These are phyloP conservation scores for Gerris lacustris DNA, from an alignment of 2,888 invertebrate species.

Conservation along the genomic window DNA sequence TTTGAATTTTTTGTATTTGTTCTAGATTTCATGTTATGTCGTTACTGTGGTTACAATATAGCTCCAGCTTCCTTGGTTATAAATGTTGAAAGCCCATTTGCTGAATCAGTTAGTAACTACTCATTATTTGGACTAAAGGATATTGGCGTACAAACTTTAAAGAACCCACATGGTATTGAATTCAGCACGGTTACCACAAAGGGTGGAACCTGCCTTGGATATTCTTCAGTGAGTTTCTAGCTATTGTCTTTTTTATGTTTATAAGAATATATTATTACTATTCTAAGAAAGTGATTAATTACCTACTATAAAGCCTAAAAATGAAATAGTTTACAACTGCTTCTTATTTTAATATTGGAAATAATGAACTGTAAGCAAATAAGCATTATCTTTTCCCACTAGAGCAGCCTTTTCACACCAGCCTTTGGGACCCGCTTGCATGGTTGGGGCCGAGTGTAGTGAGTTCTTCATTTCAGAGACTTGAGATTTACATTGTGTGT, in stretches of 20 bases:
- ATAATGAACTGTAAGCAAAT: no score
- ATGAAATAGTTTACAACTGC: no score
- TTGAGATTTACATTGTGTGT: no score
- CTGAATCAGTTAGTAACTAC: slow-evolving; percentile 40
- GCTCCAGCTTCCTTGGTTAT: slow-evolving; percentile 44
- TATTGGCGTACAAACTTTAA: slow-evolving; percentile 45
- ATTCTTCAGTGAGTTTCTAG: slow-evolving; percentile 39
- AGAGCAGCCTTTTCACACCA: no score
- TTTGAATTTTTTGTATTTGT: no score
- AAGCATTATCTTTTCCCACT: no score
- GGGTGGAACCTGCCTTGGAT: slow-evolving; percentile 44
- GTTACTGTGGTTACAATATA: slow-evolving; percentile 47
- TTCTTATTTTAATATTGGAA: no score
- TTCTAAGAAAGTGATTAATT: no score
- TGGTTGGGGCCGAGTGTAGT: no score
- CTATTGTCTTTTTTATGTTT: neutral
- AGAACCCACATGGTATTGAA: slow-evolving; percentile 44
- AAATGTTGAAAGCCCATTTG: slow-evolving; percentile 43
- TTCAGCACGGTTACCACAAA: slow-evolving; percentile 44
- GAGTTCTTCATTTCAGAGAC: no score
- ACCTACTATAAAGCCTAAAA: no score
- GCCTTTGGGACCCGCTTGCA: no score
- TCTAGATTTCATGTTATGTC: slow-evolving; percentile 46
- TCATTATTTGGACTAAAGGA: slow-evolving; percentile 44
- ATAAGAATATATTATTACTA: neutral